Conservation (phyloP, 2,113 vertebrate genomes). For the Sylvicapra grimmia region DNA sequence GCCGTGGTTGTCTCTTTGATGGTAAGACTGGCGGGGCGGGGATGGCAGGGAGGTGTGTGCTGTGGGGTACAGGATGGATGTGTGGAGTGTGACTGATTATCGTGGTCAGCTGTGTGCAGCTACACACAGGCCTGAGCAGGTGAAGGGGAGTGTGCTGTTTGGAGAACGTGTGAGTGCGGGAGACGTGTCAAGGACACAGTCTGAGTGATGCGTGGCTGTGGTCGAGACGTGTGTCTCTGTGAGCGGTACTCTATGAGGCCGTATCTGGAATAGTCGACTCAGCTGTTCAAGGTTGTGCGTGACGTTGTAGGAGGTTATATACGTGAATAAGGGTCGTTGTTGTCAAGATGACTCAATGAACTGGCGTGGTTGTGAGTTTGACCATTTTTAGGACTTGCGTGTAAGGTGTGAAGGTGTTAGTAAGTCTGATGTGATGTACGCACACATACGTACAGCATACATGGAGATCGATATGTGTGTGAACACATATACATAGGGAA, state of each 20-base stretch:
- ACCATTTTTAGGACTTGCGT: not conserved
- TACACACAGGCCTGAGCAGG: not conserved
- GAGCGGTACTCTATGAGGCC: not conserved
- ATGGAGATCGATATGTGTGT: too few relatives aligned
- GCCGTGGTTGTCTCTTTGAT: not conserved
- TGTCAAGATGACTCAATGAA: not conserved
- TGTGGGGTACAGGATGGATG: not conserved
- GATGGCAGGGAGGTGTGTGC: not conserved
- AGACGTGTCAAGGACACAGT: not conserved
- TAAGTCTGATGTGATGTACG: not conserved
- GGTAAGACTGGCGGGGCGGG: fast-evolving
- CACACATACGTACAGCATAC: fast-evolving
- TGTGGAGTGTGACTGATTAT: not conserved
- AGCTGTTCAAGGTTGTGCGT: not conserved
- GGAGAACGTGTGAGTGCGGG: too few relatives aligned
- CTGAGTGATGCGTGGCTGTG: not conserved
- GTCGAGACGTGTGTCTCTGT: fast-evolving
- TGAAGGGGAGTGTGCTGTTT: too few relatives aligned
- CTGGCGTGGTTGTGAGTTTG: not conserved
- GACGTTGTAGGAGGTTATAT: not conserved
- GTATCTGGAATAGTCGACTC: not conserved
- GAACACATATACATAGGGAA: too few relatives aligned
- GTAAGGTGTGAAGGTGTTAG: not conserved
- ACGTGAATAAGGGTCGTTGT: too few relatives aligned
- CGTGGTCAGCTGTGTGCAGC: not conserved